Conservation (phyloP, 1,140 invertebrate genomes). For the Lutraria rhynchaena region DNA sequence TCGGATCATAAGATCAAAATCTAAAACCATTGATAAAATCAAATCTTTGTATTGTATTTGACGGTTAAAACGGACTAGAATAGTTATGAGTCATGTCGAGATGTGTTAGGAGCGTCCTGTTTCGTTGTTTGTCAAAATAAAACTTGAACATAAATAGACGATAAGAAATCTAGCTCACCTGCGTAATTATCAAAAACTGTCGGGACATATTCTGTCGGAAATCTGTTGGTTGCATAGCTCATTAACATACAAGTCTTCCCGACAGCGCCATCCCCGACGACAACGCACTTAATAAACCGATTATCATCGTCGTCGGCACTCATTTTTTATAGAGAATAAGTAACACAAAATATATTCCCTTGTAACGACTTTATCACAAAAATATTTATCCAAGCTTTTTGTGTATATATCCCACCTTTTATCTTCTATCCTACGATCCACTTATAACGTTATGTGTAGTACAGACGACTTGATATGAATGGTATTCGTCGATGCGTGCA, state of each 20-base stretch:
- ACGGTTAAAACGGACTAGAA: too few species aligned
- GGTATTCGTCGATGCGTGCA: conserved; percentile 43
- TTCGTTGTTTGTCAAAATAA: too few species aligned
- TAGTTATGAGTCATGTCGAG: too few species aligned
- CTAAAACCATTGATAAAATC: too few species aligned
- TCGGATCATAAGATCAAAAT: too few species aligned
- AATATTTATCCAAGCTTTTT: too few species aligned
- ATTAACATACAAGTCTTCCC: conserved; percentile 78
- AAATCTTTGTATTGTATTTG: too few species aligned
- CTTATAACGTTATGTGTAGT: conserved; percentile 24
- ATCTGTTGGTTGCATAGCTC: conserved; percentile 77
- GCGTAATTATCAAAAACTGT: conserved; percentile 77
- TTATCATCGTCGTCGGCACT: conserved; percentile 52
- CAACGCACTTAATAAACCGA: conserved; percentile 73
- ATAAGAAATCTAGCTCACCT: conserved; percentile 54
- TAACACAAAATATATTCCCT: not conserved
- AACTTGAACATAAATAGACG: too few species aligned
- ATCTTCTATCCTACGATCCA: not conserved
- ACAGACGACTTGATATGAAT: conserved; percentile 26
- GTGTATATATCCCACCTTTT: not conserved
- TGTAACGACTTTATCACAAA: not conserved
- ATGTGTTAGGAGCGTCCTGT: too few species aligned
- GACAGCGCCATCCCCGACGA: conserved; percentile 75
- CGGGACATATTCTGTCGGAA: conserved; percentile 77
- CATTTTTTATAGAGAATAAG: conserved; percentile 13